Conservation (phyloP, 2,113 vertebrate genomes). For the Noctilio leporinus region DNA sequence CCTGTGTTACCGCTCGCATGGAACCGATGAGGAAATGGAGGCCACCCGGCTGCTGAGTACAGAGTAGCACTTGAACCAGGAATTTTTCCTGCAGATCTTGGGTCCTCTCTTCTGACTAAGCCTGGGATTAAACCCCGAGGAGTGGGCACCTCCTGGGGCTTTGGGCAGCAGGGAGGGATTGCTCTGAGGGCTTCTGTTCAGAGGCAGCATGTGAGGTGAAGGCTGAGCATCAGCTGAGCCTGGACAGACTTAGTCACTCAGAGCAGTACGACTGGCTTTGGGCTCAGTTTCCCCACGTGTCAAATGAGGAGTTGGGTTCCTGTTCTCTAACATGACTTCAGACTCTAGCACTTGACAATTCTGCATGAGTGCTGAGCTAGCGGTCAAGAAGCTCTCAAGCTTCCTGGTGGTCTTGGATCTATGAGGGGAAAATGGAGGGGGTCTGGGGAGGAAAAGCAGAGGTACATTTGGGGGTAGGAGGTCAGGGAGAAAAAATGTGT, state of each 20-base stretch:
- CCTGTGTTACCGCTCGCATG: not conserved
- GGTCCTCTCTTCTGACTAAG: not conserved
- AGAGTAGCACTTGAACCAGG: not conserved
- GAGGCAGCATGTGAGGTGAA: not conserved
- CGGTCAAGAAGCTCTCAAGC: not conserved
- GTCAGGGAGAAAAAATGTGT: not conserved
- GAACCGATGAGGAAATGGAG: not conserved
- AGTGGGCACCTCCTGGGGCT: not conserved
- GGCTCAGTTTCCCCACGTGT: not conserved
- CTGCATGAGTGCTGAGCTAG: not conserved
- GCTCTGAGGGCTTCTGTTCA: not conserved
- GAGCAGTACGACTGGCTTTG: not conserved
- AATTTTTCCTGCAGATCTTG: not conserved
- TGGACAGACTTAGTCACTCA: not conserved
- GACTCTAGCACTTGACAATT: not conserved
- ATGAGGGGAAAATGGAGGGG: not conserved
- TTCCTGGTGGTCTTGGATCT: not conserved
- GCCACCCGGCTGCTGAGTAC: not conserved
- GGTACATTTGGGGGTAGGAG: rapidly evolving
- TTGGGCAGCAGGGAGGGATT: rapidly evolving
- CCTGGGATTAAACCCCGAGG: not conserved
- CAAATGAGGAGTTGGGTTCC: not conserved
- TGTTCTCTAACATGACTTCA: rapidly evolving
- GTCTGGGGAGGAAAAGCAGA: not conserved
- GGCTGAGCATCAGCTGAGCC: not conserved